Percentiles rank a stretch among this genome's conserved stretches.
phyloP scores from a whole-genome alignment of 2,797 vertebrate species.

The Urosaurus nigricauda region DNA sequence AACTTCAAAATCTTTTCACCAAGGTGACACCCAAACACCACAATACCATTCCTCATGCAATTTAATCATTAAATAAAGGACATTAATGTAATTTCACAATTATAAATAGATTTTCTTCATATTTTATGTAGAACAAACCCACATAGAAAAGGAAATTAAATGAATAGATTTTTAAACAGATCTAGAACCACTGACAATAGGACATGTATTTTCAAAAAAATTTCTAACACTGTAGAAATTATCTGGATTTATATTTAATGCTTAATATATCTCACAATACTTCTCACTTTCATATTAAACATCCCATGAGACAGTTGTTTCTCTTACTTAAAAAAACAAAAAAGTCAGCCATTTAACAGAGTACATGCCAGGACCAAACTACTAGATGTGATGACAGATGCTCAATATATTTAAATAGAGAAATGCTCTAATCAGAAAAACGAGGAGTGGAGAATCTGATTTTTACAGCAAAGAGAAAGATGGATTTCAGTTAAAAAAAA shows the following conservation, averaged over 20 bases:
- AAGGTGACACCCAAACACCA: background rate
- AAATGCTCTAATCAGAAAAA: no score
- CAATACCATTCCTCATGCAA: background rate
- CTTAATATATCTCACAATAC: background rate
- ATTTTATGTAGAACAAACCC: background rate
- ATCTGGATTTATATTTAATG: background rate
- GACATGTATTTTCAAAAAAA: background rate
- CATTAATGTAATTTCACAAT: background rate
- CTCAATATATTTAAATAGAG: no score
- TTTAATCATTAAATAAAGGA: background rate
- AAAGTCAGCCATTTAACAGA: background rate
- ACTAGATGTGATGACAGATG: no score
- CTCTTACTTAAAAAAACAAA: background rate
- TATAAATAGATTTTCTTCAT: background rate
- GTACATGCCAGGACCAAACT: no score
- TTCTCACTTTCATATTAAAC: background rate
- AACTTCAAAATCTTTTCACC: conserved; percentile 21
- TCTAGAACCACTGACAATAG: background rate
- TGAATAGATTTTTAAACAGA: conserved; percentile 1
- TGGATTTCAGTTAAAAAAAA: no score
- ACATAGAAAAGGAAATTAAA: background rate
- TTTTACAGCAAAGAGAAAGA: no score
- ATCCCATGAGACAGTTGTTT: background rate
- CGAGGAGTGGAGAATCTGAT: no score
- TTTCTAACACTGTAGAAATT: background rate